Base-by-base conservation (phyloP, 2,113 vertebrate species). In the Potamarius usumacintae region DNA sequence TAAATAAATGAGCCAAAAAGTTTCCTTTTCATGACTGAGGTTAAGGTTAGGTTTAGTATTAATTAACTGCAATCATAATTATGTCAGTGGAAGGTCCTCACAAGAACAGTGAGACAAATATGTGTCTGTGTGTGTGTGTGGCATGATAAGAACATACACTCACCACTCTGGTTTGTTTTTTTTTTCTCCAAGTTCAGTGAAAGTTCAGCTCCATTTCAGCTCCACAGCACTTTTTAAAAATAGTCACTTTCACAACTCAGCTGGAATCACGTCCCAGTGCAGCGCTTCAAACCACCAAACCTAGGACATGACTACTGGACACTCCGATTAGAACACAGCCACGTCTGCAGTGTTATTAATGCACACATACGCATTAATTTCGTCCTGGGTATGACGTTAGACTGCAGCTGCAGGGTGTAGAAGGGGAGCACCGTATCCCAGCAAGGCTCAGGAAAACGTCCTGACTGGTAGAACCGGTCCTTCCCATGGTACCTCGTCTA, bases 221-320 rank as follows among this genome's bases (percentile, higher is more conserved):
- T 62, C 27, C 27, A 20, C 55, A 62, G 79, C 55, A 34, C 79
- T 81, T 81, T 81, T 60, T 81, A 58, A 81, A 81, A 60, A 77
- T 62, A 60, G 79, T 81, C 15, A 20, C 55, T 58, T 81, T 81
- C 27, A 81, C 79, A 55, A n/a, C n/a, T 53, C 50, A 81, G 55
- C n/a, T 42, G 11, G 42, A 34, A 14, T 20, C 27, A 81, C 15
- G 20, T 60, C 79, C 27, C 57, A 22, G 53, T 30, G 53, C 55
- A 25, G 57, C 27, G 53, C 57, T 58, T 17, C 27, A 62, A 42
- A 81, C 55, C 53, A 5, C 0, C 55, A 42, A 60, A 60, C 55
- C 14, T 0, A 60, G 79, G 79, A 27, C 55, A 52, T 48, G 25
- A 52, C 74, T 48, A 62, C 55, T 17, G 17, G 17, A 67, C 69